Evolutionary conservation across 2,113 vertebrate species (phyloP).

Genomic region (Myxocyprinus asiaticus): DNA sequence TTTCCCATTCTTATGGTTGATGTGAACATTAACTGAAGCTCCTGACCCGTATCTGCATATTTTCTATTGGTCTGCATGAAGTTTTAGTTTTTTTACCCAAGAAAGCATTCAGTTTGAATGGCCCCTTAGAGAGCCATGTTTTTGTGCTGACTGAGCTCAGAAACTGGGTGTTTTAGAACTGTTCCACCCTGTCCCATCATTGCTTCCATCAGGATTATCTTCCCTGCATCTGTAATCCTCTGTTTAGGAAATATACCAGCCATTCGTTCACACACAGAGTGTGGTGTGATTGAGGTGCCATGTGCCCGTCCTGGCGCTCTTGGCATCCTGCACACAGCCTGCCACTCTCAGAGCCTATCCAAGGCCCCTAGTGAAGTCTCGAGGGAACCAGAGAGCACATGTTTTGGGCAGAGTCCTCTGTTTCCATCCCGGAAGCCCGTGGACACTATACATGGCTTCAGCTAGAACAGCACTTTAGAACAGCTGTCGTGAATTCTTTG

Average conservation of each 20-base stretch:
- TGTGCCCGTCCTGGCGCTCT: too few species aligned
- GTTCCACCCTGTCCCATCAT: neutral
- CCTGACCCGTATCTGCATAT: too few species aligned
- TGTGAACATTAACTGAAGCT: too few species aligned
- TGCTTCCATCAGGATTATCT: neutral
- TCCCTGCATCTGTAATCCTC: conserved; percentile 1
- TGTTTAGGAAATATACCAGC: neutral
- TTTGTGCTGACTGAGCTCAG: neutral
- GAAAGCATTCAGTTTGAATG: too few species aligned
- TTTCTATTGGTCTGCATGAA: too few species aligned
- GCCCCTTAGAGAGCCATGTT: neutral
- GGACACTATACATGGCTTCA: neutral
- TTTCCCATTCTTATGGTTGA: too few species aligned
- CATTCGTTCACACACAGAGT: too few species aligned
- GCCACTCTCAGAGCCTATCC: conserved; percentile 21
- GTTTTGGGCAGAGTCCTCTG: conserved; percentile 11
- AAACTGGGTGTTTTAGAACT: neutral
- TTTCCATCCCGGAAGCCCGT: conserved; percentile 9
- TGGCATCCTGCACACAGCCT: neutral
- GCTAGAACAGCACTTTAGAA: neutral
- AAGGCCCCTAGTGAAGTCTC: conserved; percentile 10
- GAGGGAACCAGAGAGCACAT: conserved; percentile 11
- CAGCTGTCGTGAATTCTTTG: neutral
- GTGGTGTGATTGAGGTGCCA: too few species aligned
- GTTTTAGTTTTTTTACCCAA: too few species aligned